A percentile compares a stretch with the other conserved stretches of the same genome.
Conservation (phyloP, 2,797 vertebrate genomes). For the Tauraco hartlaubi region DNA sequence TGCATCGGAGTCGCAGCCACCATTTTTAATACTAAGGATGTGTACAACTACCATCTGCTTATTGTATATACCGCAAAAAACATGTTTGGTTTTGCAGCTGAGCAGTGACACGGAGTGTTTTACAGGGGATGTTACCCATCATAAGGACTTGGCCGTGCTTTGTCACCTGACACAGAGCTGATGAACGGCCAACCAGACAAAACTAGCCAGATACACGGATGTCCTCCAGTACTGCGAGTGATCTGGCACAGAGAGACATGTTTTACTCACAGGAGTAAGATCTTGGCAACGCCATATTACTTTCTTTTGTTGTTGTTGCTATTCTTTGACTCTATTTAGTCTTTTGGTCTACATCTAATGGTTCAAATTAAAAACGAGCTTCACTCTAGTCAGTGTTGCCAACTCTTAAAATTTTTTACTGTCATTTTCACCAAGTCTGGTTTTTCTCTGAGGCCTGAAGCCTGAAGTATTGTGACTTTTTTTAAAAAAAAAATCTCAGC, state of each 20-base stretch:
- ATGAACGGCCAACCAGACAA: conserved; percentile 61
- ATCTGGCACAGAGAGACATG: conserved; percentile 31
- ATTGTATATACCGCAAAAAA: background rate
- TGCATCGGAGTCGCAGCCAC: background rate
- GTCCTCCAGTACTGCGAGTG: conserved; percentile 25
- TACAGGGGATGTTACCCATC: conserved; percentile 48
- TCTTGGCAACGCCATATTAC: background rate
- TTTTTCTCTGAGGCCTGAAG: background rate
- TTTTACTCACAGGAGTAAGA: conserved; percentile 32
- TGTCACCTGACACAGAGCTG: conserved; percentile 37
- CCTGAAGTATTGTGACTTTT: background rate
- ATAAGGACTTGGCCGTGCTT: conserved; percentile 44
- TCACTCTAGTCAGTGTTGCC: background rate
- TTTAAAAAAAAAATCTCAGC: background rate
- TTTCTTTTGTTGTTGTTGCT: background rate
- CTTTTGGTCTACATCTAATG: conserved; percentile 1
- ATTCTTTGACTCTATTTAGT: background rate
- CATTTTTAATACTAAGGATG: background rate
- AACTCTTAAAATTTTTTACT: background rate
- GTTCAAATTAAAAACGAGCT: background rate
- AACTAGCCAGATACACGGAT: conserved; percentile 51
- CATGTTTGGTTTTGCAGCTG: background rate
- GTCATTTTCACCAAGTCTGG: background rate
- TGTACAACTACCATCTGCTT: background rate
- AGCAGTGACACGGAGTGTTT: background rate